Evolutionary conservation across 2,888 invertebrate genomes (phyloP).

Genomic region (Aphrophora alni): DNA sequence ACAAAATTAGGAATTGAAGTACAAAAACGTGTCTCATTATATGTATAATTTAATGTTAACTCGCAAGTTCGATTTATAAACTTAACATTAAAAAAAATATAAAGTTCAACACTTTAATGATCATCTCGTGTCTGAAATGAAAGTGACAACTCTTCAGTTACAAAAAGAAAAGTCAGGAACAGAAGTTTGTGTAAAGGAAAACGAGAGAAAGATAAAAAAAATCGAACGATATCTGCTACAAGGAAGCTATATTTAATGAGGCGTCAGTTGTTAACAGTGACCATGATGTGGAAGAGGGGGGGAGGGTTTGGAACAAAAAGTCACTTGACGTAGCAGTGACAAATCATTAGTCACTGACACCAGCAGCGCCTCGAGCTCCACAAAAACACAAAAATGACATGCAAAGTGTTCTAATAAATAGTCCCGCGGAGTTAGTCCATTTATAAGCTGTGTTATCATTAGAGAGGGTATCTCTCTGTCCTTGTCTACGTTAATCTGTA

Average conservation of each 20-base stretch:
- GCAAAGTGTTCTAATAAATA: neutral
- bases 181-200: neutral
- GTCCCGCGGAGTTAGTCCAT: neutral
- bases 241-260: neutral
- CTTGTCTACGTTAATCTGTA: too few relatives aligned
- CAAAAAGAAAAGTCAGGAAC: neutral
- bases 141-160: neutral
- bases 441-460: neutral
- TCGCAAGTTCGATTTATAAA: too few relatives aligned
- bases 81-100: too few relatives aligned
- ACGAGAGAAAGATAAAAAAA: neutral
- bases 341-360: conserved; percentile 2
- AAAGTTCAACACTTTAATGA: too few relatives aligned
- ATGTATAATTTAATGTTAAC: too few relatives aligned
- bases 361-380: neutral
- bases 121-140: neutral
- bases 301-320: neutral
- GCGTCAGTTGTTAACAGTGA: conserved; percentile 6
- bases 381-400: conserved; percentile 5
- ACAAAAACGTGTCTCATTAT: too few relatives aligned
- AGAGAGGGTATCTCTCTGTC: too few relatives aligned
- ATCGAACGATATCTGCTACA: neutral
- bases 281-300: neutral
- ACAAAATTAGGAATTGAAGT: too few relatives aligned
- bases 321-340: neutral